Evolutionary conservation across 2,113 vertebrate species (phyloP), one percentile per base, ranked within the genome.

Genomic region (Scomber japonicus): DNA sequence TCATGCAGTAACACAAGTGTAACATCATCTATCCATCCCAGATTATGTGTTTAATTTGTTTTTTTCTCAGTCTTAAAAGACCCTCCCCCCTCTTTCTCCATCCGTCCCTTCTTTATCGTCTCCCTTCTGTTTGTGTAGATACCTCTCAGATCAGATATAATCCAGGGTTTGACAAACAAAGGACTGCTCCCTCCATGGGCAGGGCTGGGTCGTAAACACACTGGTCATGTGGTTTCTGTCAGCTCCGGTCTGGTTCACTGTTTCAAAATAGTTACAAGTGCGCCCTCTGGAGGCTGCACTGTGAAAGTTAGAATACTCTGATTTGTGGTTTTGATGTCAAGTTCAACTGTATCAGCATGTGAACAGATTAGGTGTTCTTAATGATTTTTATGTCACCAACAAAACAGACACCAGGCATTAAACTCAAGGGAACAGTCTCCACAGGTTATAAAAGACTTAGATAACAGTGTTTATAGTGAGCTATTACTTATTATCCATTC

Each of bases 231-330:
- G 86, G 74, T 84, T 68, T 75, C 45, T 65, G 61, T 65, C 40
- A 75, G 49, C 45, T 3, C 16, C 30, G 57, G 11, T 11, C 46
- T 16, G 4, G 8, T 48, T 68, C 24, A 51, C n/a, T 3, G 5
- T 61, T 31, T 49, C 2, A 30, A 11, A 11, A 46, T 21, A 57
- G 72, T 31, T 35, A 31, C 35, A 68, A 82, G 55, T 16, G 80
- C 86, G 0, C 91, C 94, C 92, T 79, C 94, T 95, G 91, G 86
- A 93, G 94, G 86, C 6, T 5, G 7, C 0, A 17, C 3, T 50
- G 13, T 51, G 21, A 55, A 46, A 55, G 1, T 45, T 4, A 46
- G 30, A 24, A 2, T 0, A 5, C 40, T 48, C 3, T 12, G 4
- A 51, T 31, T 11, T 0, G 14, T 27, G 7, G 5, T n/a, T 35